Evolutionary conservation across 2,113 vertebrate species (phyloP), one percentile per base, ranked within the genome.

Genomic region (Sprattus sprattus): DNA sequence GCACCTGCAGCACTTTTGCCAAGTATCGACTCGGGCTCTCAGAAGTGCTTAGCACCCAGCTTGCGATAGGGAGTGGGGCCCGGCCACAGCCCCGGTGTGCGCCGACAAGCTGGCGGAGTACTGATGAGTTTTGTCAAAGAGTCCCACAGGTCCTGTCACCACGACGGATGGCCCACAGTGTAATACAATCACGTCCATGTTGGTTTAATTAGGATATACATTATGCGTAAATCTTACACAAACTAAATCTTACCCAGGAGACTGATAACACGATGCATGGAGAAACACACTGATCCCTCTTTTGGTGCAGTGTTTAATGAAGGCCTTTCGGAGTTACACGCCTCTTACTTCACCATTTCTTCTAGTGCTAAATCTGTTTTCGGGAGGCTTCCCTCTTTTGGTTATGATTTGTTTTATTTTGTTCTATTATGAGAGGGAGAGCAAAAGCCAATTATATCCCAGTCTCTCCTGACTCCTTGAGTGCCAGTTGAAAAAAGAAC

Each of bases 21-120:
- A 93, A 89, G 89, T 92, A 93, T 92, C 84, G 93, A 92, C 91
- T 92, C 60, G 86, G 85, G 83, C 32, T 80, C 88, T 94, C 92
- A 91, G 87, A 90, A 91, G 88, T 92, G 90, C 90, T 92, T 92
- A 92, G 89, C 89, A 89, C 88, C 90, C 81, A 88, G 91, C 92
- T 89, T 91, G 88, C 80, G 91, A 93, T 92, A 88, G 84, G 67
- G 89, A 89, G 89, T 88, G 84, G 54, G 89, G 90, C 89, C 93
- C 88, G 89, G 91, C 88, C 89, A 88, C 88, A 78, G 89, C 85
- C 1, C 89, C 88, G 54, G 22, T 45, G 67, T 87, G 85, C 83
- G 89, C 86, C 87, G 87, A 85, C 84, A 81, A 5, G 54, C 81
- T 82, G 82, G 87, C 67, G 85, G 84, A 86, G 50, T 6, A 46